phyloP scores from a whole-genome alignment of 2,113 vertebrate species.

The Sceloporus undulatus region DNA sequence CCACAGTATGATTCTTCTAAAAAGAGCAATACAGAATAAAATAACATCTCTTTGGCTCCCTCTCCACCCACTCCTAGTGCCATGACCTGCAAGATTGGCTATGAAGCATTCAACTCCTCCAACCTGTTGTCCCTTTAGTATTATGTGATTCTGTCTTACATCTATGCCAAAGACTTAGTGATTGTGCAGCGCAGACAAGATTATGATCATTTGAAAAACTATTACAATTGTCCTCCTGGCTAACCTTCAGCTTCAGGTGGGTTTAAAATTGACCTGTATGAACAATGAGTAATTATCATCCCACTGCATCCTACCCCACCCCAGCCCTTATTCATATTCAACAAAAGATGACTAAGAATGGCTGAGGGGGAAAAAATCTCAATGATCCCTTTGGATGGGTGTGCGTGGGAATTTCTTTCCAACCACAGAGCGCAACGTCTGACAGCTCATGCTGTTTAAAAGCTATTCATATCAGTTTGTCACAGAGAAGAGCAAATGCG shows the following conservation, averaged over 20 bases:
- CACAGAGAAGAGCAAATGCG: constrained; percentile 20
- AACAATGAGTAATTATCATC: constrained; percentile 29
- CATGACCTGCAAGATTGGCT: not conserved
- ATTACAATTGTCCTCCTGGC: constrained; percentile 26
- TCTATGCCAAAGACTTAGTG: constrained; percentile 8
- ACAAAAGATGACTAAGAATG: constrained; percentile 39
- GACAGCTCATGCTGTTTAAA: constrained; percentile 31
- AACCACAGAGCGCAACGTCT: constrained; percentile 4
- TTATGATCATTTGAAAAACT: constrained; percentile 26
- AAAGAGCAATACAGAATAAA: not conserved
- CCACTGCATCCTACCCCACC: not conserved
- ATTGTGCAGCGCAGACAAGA: constrained; percentile 20
- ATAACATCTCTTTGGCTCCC: not conserved
- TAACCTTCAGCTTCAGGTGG: constrained; percentile 48
- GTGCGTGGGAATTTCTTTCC: constrained; percentile 15
- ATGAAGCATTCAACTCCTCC: not conserved
- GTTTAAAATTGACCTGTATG: constrained; percentile 28
- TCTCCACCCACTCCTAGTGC: not conserved
- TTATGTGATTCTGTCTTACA: not conserved
- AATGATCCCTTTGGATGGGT: constrained; percentile 23
- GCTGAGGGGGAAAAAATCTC: constrained; percentile 1
- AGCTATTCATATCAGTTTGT: constrained; percentile 37
- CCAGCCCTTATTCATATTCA: constrained; percentile 35
- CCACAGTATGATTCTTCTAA: not conserved
- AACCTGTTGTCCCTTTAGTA: not conserved